Conservation (phyloP, 2,888 invertebrate genomes). For the Catocala sponsa region DNA sequence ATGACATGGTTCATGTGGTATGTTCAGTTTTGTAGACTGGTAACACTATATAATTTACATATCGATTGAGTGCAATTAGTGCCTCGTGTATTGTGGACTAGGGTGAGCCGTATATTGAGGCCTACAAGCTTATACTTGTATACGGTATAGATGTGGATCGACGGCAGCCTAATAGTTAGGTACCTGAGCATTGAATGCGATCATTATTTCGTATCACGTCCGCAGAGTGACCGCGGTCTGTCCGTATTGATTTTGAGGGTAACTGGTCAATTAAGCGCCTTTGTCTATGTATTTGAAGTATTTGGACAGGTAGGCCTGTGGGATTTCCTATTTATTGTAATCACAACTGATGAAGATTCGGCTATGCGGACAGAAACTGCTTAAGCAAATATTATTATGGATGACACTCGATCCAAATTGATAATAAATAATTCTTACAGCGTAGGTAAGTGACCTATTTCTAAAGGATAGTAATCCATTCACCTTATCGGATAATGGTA, state of each 20-base stretch:
- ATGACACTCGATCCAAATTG: too few species aligned
- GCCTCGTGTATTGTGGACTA: constrained; percentile 22
- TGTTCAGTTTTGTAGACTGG: constrained; percentile 17
- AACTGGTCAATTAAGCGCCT: constrained; percentile 63
- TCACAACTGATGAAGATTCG: too few species aligned
- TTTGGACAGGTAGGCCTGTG: constrained; percentile 3
- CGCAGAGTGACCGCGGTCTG: constrained; percentile 52
- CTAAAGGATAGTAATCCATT: constrained; percentile 32
- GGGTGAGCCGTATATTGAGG: constrained; percentile 7
- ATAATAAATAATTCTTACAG: too few species aligned
- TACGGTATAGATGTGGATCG: background rate
- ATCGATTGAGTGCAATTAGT: constrained; percentile 45
- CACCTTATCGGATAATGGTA: constrained; percentile 33
- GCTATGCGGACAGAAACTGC: too few species aligned
- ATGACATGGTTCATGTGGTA: constrained; percentile 21
- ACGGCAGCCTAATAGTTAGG: constrained; percentile 20
- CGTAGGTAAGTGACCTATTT: background rate
- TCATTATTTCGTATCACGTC: constrained; percentile 72
- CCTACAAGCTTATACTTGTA: background rate
- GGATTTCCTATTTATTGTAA: too few species aligned
- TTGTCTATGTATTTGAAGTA: constrained; percentile 45
- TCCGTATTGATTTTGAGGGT: constrained; percentile 63
- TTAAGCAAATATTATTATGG: too few species aligned
- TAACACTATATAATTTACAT: constrained; percentile 34
- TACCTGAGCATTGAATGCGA: constrained; percentile 48